Conservation (phyloP, 2,888 invertebrate genomes). For the Adelognathus sp. region DNA sequence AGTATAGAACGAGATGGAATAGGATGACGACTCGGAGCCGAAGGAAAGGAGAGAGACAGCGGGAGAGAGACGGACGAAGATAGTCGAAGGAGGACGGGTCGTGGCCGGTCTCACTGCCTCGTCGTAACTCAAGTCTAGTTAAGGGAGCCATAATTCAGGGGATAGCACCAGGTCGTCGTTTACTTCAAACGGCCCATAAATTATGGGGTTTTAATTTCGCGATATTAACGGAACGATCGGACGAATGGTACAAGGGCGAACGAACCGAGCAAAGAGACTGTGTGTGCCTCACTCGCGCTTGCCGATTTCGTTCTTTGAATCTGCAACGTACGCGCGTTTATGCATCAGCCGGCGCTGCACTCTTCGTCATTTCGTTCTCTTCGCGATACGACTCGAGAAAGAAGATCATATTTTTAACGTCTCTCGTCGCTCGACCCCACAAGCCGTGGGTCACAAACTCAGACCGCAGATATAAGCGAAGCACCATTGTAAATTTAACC, state of each 20-base stretch:
- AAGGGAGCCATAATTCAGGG: constrained; percentile 80
- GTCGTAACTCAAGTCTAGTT: constrained; percentile 81
- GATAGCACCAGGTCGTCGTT: constrained; percentile 78
- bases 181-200: constrained; percentile 79
- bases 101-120: constrained; percentile 68
- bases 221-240: constrained; percentile 78
- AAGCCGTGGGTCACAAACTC: neutral
- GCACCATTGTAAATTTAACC: too few relatives aligned
- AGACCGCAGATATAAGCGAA: too few relatives aligned
- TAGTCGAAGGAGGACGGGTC: constrained; percentile 68
- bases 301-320: too few relatives aligned
- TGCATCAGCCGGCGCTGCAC: neutral
- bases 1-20: constrained; percentile 30
- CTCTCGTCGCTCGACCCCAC: neutral
- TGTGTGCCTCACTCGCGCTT: neutral
- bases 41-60: constrained; percentile 30
- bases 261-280: constrained; percentile 40
- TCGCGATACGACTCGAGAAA: neutral
- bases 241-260: constrained; percentile 58
- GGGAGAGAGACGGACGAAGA: constrained; percentile 43
- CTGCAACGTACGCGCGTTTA: too few relatives aligned
- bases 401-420: neutral
- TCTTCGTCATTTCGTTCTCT: neutral
- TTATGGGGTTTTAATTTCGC: constrained; percentile 79
- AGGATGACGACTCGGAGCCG: constrained; percentile 31